Evolutionary conservation across 2,797 vertebrate species (phyloP).

Genomic region (Rhodeus uyekii): DNA sequence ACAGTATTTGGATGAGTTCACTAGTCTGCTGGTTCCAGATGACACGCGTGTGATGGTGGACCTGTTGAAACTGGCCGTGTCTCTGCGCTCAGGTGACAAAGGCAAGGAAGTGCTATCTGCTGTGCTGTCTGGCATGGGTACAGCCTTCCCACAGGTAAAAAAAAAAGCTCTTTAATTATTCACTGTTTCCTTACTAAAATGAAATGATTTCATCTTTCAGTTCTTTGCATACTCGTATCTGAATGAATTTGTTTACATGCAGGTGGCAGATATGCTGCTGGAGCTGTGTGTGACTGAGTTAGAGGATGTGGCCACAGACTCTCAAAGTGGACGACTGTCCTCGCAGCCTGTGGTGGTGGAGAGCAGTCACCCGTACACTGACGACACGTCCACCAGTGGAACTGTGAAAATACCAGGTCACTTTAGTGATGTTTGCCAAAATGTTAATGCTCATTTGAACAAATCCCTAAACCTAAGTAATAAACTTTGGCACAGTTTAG

Average conservation of each 20-base stretch:
- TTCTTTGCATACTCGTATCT: not conserved
- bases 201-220: not conserved
- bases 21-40: constrained; percentile 90
- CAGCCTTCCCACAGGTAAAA: constrained; percentile 93
- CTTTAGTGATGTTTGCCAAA: not conserved
- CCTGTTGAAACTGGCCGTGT: constrained; percentile 93
- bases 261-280: constrained; percentile 98
- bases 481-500: not conserved
- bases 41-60: constrained; percentile 97
- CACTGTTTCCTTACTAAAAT: not conserved
- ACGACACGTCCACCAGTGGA: constrained; percentile 96
- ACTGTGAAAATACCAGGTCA: constrained; percentile 98
- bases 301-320: constrained; percentile 97
- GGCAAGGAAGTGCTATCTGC: constrained; percentile 94
- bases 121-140: constrained; percentile 96
- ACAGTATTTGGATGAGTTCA: constrained; percentile 96
- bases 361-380: constrained; percentile 97
- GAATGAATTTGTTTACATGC: constrained; percentile 13
- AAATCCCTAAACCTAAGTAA: not conserved
- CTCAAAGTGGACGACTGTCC: constrained; percentile 94
- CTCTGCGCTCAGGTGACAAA: constrained; percentile 89
- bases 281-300: constrained; percentile 96
- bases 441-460: not conserved
- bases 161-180: not conserved
- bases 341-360: constrained; percentile 97